These are phyloP conservation scores for Odocoileus hemionus DNA, from an alignment of 2,113 vertebrate genomes.

Conservation along the genomic window DNA sequence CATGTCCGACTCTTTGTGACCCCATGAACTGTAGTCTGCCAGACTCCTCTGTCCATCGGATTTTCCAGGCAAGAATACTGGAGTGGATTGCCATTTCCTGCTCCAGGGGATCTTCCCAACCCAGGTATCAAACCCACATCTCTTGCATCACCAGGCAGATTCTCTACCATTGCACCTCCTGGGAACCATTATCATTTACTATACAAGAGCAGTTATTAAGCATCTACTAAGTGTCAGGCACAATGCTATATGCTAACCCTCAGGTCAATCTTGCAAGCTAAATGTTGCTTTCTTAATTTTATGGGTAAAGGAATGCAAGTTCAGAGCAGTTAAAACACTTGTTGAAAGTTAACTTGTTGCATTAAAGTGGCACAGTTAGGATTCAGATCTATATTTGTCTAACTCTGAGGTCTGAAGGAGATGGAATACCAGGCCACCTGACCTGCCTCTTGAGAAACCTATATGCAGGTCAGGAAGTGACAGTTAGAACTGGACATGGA, in stretches of 20 bases:
- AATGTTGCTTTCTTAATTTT: not conserved
- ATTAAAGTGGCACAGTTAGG: not conserved
- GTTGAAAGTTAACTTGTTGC: not conserved
- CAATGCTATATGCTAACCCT: not conserved
- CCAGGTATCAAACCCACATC: not conserved
- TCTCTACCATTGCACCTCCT: not conserved
- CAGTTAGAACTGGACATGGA: too few relatives aligned
- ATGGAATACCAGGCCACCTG: too few relatives aligned
- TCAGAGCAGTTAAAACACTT: not conserved
- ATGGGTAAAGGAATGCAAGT: not conserved
- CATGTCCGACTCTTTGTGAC: not conserved
- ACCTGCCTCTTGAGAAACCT: too few relatives aligned
- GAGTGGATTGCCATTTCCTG: not conserved
- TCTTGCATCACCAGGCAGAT: not conserved
- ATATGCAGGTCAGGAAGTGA: too few relatives aligned
- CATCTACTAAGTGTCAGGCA: not conserved
- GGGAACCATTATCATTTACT: not conserved
- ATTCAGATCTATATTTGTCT: not conserved
- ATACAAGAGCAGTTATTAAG: not conserved
- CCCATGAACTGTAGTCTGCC: accelerated
- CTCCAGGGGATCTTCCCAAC: not conserved
- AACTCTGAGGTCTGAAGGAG: not conserved
- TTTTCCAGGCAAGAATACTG: not conserved
- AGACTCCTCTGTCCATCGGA: not conserved
- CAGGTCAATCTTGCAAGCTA: not conserved